Evolutionary conservation across 2,113 vertebrate genomes (phyloP).

Genomic region (Oenanthe oenanthe): DNA sequence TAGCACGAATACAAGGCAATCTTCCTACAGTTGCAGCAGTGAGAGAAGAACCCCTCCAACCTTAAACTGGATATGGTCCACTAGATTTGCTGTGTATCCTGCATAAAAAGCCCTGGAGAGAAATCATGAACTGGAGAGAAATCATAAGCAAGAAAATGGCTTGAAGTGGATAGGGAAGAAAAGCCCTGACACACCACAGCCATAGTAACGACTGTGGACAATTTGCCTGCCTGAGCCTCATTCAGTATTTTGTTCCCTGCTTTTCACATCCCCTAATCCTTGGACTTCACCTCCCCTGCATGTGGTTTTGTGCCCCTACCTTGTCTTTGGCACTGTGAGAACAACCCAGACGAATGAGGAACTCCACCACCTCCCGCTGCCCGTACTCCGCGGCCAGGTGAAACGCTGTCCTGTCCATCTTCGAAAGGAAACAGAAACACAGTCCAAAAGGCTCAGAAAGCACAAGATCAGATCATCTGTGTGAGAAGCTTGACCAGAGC

Average conservation of each 20-base stretch:
- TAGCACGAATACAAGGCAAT: background rate
- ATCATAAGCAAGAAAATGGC: background rate
- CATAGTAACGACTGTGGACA: background rate
- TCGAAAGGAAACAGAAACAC: background rate
- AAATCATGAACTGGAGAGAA: background rate
- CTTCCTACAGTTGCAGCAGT: background rate
- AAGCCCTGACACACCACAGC: background rate
- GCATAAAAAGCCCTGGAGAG: background rate
- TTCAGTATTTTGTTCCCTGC: background rate
- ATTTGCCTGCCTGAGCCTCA: background rate
- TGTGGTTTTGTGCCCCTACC: constrained; percentile 59
- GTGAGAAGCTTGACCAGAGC: background rate
- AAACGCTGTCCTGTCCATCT: constrained; percentile 83
- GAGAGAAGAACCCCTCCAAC: background rate
- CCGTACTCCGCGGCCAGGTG: constrained; percentile 84
- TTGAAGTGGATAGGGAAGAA: background rate
- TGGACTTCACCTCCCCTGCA: background rate
- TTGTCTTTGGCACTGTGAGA: constrained; percentile 83
- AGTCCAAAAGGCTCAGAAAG: background rate
- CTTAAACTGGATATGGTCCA: background rate
- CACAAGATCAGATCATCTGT: background rate
- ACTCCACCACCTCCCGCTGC: constrained; percentile 81
- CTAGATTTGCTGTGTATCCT: background rate
- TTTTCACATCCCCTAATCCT: background rate
- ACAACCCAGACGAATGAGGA: constrained; percentile 84